Evolutionary conservation across 2,888 invertebrate species (phyloP), one percentile per base, ranked within the genome.

Genomic region (Trissolcus japonicus): DNA sequence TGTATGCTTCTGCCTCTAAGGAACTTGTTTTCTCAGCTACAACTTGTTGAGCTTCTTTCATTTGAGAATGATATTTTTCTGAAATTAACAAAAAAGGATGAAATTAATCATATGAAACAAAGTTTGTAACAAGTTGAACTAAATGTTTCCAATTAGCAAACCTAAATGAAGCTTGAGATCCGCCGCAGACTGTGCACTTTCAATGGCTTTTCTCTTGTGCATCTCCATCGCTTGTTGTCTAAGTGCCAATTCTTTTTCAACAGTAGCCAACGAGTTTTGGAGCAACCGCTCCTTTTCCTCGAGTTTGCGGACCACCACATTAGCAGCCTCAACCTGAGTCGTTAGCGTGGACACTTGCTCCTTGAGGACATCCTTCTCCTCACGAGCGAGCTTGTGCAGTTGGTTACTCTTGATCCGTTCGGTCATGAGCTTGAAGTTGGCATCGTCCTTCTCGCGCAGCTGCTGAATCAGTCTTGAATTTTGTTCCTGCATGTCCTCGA

Each of bases 401-500:
- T 98, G 98, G 90, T 98, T 98, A 4, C 97, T 95, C 88, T 98
- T 97, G 76, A 98, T 98, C 65, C 98, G 90, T 89, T 99, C 99
- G 0, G 98, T 97, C 98, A 99, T 98, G 4, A 99, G 92, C 89
- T 99, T 98, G 89, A 99, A 98, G 90, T 99, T 99, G 4, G 98
- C 98, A 87, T 99, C 99, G 85, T 98, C 98, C 84, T 99, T 98
- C 89, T 99, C 98, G 2, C 98, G 91, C 71, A 99, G 90, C 89
- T 99, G 98, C 83, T 98, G 98, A 61, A 99, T 95, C 17, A 99
- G 92, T 43, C 98, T 91, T 0, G 97, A 96, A 90, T 98, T 98
- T 90, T 98, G 98, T 85, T 99, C 98, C 90, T 99, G 98, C 98
- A 98, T 98, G 86, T 99, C 99, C 88, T 99, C 99, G 87, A 98